Percentiles rank a stretch among this genome's conserved stretches.
These are phyloP conservation scores for Actinostola sp. DNA, from an alignment of 92 coral and sea anemone species.

Conservation along the genomic window DNA sequence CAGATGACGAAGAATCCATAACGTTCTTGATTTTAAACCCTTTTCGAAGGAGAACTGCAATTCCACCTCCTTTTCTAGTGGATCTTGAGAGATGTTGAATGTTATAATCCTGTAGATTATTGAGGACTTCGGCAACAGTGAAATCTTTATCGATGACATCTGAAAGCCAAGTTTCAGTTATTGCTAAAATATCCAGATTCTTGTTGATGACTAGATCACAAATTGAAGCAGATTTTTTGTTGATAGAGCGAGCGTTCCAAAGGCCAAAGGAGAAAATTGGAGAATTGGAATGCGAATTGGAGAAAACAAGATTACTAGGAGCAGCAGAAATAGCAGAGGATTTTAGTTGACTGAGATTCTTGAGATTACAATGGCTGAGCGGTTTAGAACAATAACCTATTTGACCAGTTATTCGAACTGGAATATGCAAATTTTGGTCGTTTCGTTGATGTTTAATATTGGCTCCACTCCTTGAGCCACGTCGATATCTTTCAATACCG, in stretches of 20 bases:
- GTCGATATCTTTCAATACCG: too few species aligned
- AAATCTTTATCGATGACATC: not conserved
- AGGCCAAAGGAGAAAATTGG: not conserved
- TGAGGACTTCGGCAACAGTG: constrained; percentile 12
- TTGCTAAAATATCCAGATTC: not conserved
- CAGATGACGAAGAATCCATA: constrained; percentile 1
- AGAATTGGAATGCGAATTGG: not conserved
- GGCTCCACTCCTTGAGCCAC: too few species aligned
- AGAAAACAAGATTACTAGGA: too few species aligned
- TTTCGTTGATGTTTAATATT: too few species aligned
- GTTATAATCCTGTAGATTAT: constrained; percentile 9
- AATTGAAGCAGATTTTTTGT: not conserved
- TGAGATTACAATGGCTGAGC: too few species aligned
- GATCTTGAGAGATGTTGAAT: constrained; percentile 7
- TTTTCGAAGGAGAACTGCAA: constrained; percentile 6
- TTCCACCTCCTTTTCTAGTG: not conserved
- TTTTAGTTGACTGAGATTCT: too few species aligned
- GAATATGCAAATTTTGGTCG: too few species aligned
- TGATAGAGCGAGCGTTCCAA: not conserved
- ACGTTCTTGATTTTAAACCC: constrained; percentile 8
- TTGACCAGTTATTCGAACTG: too few species aligned
- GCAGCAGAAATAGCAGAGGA: too few species aligned
- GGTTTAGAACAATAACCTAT: too few species aligned
- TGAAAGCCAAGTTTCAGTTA: not conserved
- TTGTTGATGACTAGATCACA: not conserved